Evolutionary conservation across 2,113 vertebrate species (phyloP).

Genomic region (Nansenia antarctica): DNA sequence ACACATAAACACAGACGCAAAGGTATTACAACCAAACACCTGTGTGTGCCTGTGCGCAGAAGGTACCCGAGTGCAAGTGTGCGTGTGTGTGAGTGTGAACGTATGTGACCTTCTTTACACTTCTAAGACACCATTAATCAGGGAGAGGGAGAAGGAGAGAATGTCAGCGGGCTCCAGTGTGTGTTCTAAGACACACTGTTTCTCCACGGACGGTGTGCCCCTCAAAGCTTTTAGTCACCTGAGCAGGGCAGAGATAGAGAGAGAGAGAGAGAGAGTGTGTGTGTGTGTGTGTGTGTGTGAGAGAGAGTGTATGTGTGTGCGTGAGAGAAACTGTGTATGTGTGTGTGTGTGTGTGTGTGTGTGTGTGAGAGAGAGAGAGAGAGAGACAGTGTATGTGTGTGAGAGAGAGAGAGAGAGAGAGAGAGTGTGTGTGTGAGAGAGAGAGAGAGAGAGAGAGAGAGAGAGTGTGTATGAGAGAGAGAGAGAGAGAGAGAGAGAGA

Average conservation of each 20-base stretch:
- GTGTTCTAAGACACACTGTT: slow-evolving; percentile 4
- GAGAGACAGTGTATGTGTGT: too few relatives aligned
- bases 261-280: slow-evolving; percentile 49
- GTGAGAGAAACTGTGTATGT: slow-evolving; percentile 49
- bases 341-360: too few relatives aligned
- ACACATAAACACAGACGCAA: background rate
- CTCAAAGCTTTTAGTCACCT: slow-evolving; percentile 60
- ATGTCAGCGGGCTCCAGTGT: background rate
- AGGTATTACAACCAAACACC: background rate
- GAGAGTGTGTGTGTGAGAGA: too few relatives aligned
- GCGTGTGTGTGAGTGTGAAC: slow-evolving; percentile 2
- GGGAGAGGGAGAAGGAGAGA: background rate
- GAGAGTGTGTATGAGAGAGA: too few relatives aligned
- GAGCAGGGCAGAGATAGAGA: slow-evolving; percentile 52
- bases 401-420: too few relatives aligned
- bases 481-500: too few relatives aligned
- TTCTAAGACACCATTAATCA: background rate
- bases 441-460: too few relatives aligned
- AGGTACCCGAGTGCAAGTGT: background rate
- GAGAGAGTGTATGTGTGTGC: too few relatives aligned
- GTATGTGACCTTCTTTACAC: slow-evolving; percentile 9
- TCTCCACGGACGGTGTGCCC: slow-evolving; percentile 23
- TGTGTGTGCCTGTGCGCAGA: background rate
- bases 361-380: too few relatives aligned
- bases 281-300: slow-evolving; percentile 36